phyloP scores from a whole-genome alignment of 1,140 invertebrate species.

The Megalonaias nervosa region DNA sequence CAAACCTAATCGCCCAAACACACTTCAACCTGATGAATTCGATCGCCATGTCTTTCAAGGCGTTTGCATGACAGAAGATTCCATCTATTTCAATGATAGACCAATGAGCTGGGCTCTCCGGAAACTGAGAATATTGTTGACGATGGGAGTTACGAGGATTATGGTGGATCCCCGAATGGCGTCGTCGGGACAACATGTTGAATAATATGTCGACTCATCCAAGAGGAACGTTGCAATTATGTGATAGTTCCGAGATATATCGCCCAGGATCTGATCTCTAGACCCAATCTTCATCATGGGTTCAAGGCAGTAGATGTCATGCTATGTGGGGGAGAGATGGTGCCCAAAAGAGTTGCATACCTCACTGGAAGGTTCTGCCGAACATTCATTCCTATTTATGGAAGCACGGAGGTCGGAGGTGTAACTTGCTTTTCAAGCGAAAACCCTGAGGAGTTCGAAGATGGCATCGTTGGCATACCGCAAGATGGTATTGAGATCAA shows the following conservation, averaged over 20 bases:
- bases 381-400: slow-evolving; percentile 8
- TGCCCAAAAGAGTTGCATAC: not conserved
- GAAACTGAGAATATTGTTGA: slow-evolving; percentile 31
- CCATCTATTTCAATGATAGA: slow-evolving; percentile 13
- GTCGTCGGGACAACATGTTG: not conserved
- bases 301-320: slow-evolving; percentile 12
- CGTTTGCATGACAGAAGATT: slow-evolving; percentile 11
- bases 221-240: slow-evolving; percentile 16
- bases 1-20: slow-evolving; percentile 14
- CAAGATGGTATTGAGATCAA: too few relatives aligned
- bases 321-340: slow-evolving; percentile 11
- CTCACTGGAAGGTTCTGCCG: not conserved
- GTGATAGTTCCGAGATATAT: slow-evolving; percentile 15
- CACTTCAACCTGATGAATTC: slow-evolving; percentile 25
- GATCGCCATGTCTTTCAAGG: not conserved
- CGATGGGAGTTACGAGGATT: slow-evolving; percentile 30
- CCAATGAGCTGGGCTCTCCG: slow-evolving; percentile 36
- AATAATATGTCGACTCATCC: slow-evolving; percentile 18
- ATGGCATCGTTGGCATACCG: slow-evolving; percentile 8
- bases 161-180: slow-evolving; percentile 9
- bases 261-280: not conserved
- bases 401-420: slow-evolving; percentile 16
- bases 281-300: not conserved
- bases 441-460: slow-evolving; percentile 4
- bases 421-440: not conserved